Base-by-base conservation (phyloP, 1,140 invertebrate genomes). In the Oryctes rhinoceros region DNA sequence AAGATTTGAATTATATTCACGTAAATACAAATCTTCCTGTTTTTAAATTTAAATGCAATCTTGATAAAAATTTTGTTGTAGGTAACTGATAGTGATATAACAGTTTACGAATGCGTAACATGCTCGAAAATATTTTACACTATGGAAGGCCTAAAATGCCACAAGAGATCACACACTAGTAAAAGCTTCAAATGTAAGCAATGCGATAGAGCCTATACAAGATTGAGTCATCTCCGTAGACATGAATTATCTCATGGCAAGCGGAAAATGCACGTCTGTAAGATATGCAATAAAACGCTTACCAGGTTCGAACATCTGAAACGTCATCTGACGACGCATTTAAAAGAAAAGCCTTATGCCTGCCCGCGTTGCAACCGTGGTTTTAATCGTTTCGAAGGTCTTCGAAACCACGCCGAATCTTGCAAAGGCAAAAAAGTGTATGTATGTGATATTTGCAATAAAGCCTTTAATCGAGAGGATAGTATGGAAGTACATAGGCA, bases 291-390 rank as follows among this genome's bases (percentile, higher is more conserved):
- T 81, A 87, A 86, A 81, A 87, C 86, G 4, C 48, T 87, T 39
- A 86, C 85, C 15, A 80, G 85, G 81, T 82, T 85, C 77, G 86
- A 86, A 81, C 86, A 87, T 82, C 80, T 87, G 37, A 87, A 87
- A 67, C 78, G 85, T 39, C 87, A 87, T 82, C 81, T 87, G 35
- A 81, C 83, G 3, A 86, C 83, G 18, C 87, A 87, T 80, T 82
- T 87, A 35, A 84, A 86, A 81, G 86, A 87, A 47, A 87, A 87
- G 81, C 87, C 87, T 82, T 92, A 86, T 86, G 90, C 86, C 82
- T 92, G 91, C 83, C 87, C 88, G 44, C 86, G 88, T 0, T 92
- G 91, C 81, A 87, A 88, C 49, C 87, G 88, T 18, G 88, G 89
- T 9, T 91, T 90, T 81, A 86, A 88, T n/a, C 84, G 89, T 4